A percentile compares a stretch with the other conserved stretches of the same genome.
These are phyloP conservation scores for Hippocampus comes DNA, from an alignment of 2,113 vertebrate genomes.

Conservation along the genomic window DNA sequence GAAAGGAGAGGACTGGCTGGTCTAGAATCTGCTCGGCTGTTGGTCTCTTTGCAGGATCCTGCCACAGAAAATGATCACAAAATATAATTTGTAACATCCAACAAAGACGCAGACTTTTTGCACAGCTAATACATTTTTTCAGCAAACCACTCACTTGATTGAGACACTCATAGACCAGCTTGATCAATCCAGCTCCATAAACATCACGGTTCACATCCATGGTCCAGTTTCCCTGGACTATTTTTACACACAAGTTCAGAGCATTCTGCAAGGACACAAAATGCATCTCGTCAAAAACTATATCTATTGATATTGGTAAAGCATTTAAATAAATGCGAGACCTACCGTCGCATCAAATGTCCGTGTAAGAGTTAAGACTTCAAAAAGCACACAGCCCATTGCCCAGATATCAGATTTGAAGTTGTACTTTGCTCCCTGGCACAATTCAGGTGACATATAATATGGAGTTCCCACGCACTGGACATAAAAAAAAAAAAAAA, in stretches of 20 bases:
- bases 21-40: constrained; percentile 87
- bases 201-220: constrained; percentile 89
- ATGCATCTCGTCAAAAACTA: neutral
- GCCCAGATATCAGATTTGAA: constrained; percentile 99
- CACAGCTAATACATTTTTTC: neutral
- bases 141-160: constrained; percentile 79
- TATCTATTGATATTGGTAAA: neutral
- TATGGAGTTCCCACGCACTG: constrained; percentile 97
- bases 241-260: constrained; percentile 96
- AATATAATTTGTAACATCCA: neutral
- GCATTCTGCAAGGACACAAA: constrained; percentile 80
- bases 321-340: neutral
- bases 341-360: constrained; percentile 98
- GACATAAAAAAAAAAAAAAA: constrained; percentile 12
- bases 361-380: constrained; percentile 90
- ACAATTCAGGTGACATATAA: constrained; percentile 98
- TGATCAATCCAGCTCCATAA: constrained; percentile 84
- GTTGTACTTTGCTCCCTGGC: constrained; percentile 95
- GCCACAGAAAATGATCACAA: constrained; percentile 45
- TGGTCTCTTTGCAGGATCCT: constrained; percentile 94
- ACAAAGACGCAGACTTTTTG: neutral
- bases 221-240: constrained; percentile 94
- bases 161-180: constrained; percentile 88
- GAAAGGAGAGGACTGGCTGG: constrained; percentile 78
- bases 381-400: constrained; percentile 93